Conservation (phyloP, 2,797 vertebrate genomes). For the Sebastes miniatus region DNA sequence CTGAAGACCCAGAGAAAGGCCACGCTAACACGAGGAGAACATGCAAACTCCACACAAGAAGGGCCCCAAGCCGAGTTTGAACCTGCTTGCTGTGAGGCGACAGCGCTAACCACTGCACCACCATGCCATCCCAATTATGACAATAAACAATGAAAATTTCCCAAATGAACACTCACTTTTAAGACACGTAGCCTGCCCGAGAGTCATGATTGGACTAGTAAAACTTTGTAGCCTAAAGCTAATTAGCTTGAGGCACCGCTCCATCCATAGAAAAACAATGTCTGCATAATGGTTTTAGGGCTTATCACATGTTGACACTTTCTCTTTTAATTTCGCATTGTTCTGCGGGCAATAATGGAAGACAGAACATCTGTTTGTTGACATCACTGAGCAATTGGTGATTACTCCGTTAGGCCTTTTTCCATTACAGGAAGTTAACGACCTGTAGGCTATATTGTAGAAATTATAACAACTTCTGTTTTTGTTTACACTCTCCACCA, state of each 20-base stretch:
- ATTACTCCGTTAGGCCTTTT: neutral
- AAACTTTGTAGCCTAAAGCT: neutral
- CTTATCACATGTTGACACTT: neutral
- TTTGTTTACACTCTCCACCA: neutral
- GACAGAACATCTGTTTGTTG: neutral
- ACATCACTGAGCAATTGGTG: neutral
- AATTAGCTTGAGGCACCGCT: neutral
- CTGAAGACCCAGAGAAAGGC: no score
- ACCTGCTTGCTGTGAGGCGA: no score
- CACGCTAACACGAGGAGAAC: no score
- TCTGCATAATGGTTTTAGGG: neutral
- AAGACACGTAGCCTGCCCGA: no score
- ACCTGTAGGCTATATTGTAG: neutral
- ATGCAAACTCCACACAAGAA: no score
- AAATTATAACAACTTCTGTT: neutral
- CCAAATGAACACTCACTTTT: no score
- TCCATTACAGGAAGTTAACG: neutral
- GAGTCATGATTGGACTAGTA: neutral
- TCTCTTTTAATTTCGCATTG: neutral
- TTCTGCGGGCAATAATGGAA: neutral
- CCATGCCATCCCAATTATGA: no score
- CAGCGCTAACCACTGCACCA: no score
- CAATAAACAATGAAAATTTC: no score
- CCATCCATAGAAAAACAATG: neutral
- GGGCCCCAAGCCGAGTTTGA: no score